Base-by-base conservation (phyloP, 2,888 invertebrate genomes). In the Gymnocheta viridis region DNA sequence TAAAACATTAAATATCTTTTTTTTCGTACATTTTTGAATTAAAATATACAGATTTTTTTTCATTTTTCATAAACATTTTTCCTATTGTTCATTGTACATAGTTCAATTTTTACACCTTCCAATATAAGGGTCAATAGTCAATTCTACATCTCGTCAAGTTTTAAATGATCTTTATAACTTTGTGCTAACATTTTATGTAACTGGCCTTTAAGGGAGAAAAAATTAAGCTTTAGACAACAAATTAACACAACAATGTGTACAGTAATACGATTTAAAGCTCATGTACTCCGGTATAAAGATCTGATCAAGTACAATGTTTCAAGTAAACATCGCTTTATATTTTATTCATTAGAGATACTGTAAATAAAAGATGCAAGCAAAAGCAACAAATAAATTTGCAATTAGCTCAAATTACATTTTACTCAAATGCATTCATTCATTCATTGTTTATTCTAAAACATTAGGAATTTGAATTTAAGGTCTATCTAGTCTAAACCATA, bases 371-470 rank as follows among this genome's bases (percentile, higher is more conserved):
- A 77, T 66, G 10, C 22, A 54, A 49, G 58, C 22, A 44, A 60
- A 24, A 54, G 10, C 38, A 69, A 69, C n/a, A 35, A 54, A 56
- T 54, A 41, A 72, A 73, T 74, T 24, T 54, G 51, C 67, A 74
- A 81, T 81, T 81, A 74, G 74, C 54, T 81, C 74, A 81, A 74
- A 74, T 74, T 81, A 69, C 81, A 51, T 74, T 62, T 62, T 38
- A 38, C 24, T 74, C 62, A 60, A 81, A 60, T 44, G 29, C 19
- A 47, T 72, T 35, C 41, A 80, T 72, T 35, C 41, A 80, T 60
- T 69, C 27, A 38, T 51, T 51, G 27, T 81, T 58, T 81, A 51
- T 58, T 49, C 58, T 14, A 38, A 67, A 27, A 69, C 66, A 69
- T 74, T 69, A 27, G 47, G 54, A 74, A 69, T 69, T 81, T 76